Base-by-base conservation (phyloP, 2,888 invertebrate genomes). In the Caenorhabditis sp. region DNA sequence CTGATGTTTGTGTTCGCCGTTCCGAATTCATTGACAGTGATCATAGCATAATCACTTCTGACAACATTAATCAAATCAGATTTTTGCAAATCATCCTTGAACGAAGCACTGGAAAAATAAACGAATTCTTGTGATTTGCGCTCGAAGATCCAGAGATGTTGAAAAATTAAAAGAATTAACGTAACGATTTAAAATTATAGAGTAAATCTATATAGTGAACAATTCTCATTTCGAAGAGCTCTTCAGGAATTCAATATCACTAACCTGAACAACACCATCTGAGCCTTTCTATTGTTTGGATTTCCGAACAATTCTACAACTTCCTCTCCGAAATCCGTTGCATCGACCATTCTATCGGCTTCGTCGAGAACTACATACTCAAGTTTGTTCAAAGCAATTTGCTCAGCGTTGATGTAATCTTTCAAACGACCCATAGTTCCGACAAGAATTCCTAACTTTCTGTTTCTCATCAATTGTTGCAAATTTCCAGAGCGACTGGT, bases 341-440 rank as follows among this genome's bases (percentile, higher is more conserved):
- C 36, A 10, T 67, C 62, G 1, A 72, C 68, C 72, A 72, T 72
- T 8, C 72, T 61, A 36, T 72, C 72, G 36, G 67, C 72, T 59
- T 72, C 72, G 38, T 72, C 72, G 2, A 72, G 62, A n/a, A 72
- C 72, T n/a, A 68, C 23, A 26, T 60, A 65, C 27, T 23, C 5
- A 54, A 72, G 43, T 26, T 72, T 72, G 0, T 31, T 25, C 1
- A 72, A 54, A 31, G 65, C 25, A 4, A 72, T 38, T 3, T 68
- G 61, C 20, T 56, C 62, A 4, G 72, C 43, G 1, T 58, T 62
- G 12, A 68, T 10, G 23, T 62, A 72, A 31, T 68, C 72, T 17
- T 62, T 58, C 3, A 72, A 63, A 31, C 72, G 31, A 17, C 72
- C 72, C 61, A 72, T 72, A 5, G 72, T 72, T 7, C 61, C 61